Evolutionary conservation across 2,888 invertebrate genomes (phyloP).

Genomic region (Campopleginae sp.): DNA sequence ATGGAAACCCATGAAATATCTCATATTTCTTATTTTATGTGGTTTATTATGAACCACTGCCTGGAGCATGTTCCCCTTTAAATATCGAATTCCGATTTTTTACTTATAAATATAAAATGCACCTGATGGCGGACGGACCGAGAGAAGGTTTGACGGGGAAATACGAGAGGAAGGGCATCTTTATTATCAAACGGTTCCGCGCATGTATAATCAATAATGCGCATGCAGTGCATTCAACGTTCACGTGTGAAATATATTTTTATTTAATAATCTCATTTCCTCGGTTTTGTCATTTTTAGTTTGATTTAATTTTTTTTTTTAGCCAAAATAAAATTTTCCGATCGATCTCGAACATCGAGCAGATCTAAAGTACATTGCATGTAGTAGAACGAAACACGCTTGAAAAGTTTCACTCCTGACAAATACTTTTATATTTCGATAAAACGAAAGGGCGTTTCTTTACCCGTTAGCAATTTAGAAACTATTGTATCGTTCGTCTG

Average conservation of each 20-base stretch:
- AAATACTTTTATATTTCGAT: background rate
- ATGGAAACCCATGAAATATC: background rate
- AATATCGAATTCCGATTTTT: slow-evolving; percentile 61
- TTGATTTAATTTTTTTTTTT: background rate
- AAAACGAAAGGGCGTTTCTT: slow-evolving; percentile 4
- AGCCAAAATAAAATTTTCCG: background rate
- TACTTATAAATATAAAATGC: slow-evolving; percentile 55
- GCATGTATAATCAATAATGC: slow-evolving; percentile 9
- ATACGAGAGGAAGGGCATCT: background rate
- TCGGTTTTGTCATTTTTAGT: background rate
- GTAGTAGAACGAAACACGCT: background rate
- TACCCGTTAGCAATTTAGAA: slow-evolving; percentile 17
- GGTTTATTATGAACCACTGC: background rate
- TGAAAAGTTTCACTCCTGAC: background rate
- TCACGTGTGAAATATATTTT: background rate
- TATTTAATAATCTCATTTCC: background rate
- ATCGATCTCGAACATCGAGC: background rate
- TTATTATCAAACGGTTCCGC: slow-evolving; percentile 17
- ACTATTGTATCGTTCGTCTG: slow-evolving; percentile 15
- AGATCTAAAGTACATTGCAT: background rate
- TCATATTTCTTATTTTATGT: slow-evolving; percentile 13
- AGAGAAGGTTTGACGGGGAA: slow-evolving; percentile 37
- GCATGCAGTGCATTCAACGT: background rate
- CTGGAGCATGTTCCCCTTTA: slow-evolving; percentile 27
- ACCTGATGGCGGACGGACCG: slow-evolving; percentile 25